Conservation (phyloP, 1,140 invertebrate genomes). For the Berghia stephanieae region DNA sequence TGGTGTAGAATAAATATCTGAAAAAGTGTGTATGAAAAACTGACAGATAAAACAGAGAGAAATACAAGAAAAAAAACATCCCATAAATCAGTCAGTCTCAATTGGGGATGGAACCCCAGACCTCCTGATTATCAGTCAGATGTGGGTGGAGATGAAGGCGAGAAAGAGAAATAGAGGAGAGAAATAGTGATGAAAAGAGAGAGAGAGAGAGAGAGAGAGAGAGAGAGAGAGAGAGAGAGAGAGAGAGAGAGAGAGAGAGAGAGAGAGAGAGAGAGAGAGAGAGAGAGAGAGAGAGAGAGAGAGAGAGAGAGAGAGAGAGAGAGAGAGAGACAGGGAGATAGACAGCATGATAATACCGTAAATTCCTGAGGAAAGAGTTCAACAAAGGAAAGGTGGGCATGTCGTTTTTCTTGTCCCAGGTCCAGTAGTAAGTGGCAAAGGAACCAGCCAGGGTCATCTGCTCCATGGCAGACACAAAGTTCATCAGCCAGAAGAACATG, state of each 20-base stretch:
- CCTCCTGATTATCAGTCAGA: too few species aligned
- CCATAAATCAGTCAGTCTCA: too few species aligned
- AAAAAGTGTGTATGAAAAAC: too few species aligned
- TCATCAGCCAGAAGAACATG: conserved; percentile 88
- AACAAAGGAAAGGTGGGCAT: conserved; percentile 73
- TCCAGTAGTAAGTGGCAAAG: conserved; percentile 94
- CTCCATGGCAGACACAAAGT: conserved; percentile 87
- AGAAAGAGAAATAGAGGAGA: too few species aligned
- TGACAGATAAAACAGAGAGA: too few species aligned
- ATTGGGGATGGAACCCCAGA: too few species aligned
- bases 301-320: conserved; percentile 1
- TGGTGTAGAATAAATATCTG: too few species aligned
- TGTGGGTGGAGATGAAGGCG: too few species aligned
- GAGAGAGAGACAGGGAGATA: too few species aligned
- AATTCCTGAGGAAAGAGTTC: conserved; percentile 24
- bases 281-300: neutral
- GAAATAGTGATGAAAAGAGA: too few species aligned
- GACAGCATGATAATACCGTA: too few species aligned
- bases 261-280: neutral
- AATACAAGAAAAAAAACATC: too few species aligned
- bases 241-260: neutral
- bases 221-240: neutral
- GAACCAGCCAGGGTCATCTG: conserved; percentile 89
- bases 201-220: neutral
- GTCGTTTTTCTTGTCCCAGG: conserved; percentile 81